Evolutionary conservation across 2,888 invertebrate genomes (phyloP), one percentile per base, ranked within the genome.

Genomic region (Eucera pruinosa): DNA sequence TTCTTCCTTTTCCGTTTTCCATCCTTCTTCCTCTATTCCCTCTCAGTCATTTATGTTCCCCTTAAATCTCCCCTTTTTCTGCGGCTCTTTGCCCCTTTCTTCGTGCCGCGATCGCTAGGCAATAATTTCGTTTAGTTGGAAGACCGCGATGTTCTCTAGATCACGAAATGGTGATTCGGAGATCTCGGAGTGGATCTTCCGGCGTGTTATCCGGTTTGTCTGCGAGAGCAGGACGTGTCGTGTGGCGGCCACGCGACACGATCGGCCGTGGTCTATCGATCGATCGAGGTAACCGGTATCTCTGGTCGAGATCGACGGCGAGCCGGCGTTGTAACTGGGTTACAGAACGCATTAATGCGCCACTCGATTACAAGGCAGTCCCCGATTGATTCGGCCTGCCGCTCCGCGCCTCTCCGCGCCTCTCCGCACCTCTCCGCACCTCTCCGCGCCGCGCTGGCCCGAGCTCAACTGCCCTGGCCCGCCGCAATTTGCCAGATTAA

Each of bases 211-310:
- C 64, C 65, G n/a, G 13, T n/a, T n/a, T n/a, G n/a, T n/a, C n/a
- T n/a, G n/a, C n/a, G n/a, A n/a, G 15, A 15, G 61, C 25, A 47
- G 57, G 75, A 61, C 66, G 79, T 15, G 81, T 84, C 86, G 82
- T 80, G 83, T 83, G 85, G 74, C 80, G 36, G 87, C 87, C 88
- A 89, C 89, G 88, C 89, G 89, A 89, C 86, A 86, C 36, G 25
- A 57, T 30, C 41, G 48, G 48, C 61, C 65, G 48, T 57, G 54
- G 52, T 64, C 69, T 48, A 70, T 82, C 73, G 83, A 81, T 55
- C 82, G 70, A 70, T 72, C 75, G 80, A 47, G 45, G 36, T 20
- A 20, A 1, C n/a, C 48, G 50, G 20, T 73, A 79, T 82, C 80
- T 64, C 39, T 23, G 41, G 27, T 27, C 30, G 41, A 62, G 71